These are phyloP conservation scores for Phylloscopus whistleri DNA, from an alignment of 2,113 vertebrate genomes.

Conservation along the genomic window DNA sequence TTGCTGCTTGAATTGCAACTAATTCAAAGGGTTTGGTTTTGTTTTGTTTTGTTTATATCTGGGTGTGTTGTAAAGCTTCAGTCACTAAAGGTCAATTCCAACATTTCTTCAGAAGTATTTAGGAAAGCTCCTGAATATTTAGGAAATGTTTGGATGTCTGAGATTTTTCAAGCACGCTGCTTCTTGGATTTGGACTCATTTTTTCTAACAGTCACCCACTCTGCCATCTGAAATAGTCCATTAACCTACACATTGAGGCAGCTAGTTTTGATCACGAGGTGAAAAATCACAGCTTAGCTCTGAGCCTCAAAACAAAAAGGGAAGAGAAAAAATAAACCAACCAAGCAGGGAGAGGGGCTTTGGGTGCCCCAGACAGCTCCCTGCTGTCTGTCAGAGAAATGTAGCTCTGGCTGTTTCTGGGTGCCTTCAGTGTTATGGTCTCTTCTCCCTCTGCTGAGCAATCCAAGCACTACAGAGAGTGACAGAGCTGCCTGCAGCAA, in stretches of 20 bases:
- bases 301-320: neutral
- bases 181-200: neutral
- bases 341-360: neutral
- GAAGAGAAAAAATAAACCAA: neutral
- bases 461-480: constrained; percentile 52
- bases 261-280: neutral
- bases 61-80: neutral
- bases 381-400: neutral
- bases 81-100: neutral
- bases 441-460: constrained; percentile 58
- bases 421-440: neutral
- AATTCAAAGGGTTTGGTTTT: neutral
- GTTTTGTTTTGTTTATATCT: neutral
- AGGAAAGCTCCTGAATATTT: neutral
- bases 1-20: neutral
- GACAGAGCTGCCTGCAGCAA: neutral
- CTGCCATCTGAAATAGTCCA: neutral
- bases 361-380: neutral
- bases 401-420: neutral
- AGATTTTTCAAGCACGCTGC: neutral
- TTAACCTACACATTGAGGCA: neutral
- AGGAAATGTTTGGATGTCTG: neutral
- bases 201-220: neutral
- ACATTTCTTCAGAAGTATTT: neutral
- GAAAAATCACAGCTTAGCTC: neutral